phyloP scores from a whole-genome alignment of 2,797 vertebrate genomes.

The Calcarius lapponicus region DNA sequence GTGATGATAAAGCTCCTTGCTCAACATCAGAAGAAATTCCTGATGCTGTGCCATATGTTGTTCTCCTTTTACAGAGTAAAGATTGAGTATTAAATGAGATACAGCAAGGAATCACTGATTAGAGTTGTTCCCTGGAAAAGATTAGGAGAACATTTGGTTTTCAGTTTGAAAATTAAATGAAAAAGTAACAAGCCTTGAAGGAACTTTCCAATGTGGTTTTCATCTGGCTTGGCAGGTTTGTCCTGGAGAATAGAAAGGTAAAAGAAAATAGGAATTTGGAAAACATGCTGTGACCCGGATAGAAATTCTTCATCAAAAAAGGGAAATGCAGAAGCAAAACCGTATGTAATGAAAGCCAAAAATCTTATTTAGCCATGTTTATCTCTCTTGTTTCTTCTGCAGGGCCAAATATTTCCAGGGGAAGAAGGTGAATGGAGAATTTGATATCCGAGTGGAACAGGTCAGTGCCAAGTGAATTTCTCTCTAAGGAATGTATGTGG shows the following conservation, averaged over 20 bases:
- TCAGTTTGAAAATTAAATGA: slow-evolving; percentile 29
- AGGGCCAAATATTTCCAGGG: slow-evolving; percentile 95
- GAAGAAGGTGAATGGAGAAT: slow-evolving; percentile 93
- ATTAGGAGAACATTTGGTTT: slow-evolving; percentile 33
- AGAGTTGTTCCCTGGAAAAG: slow-evolving; percentile 24
- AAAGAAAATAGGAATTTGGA: slow-evolving; percentile 21
- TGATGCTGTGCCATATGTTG: not conserved
- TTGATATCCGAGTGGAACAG: slow-evolving; percentile 96
- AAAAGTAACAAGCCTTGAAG: slow-evolving; percentile 36
- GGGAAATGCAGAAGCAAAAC: slow-evolving; percentile 1
- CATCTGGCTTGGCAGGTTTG: slow-evolving; percentile 39
- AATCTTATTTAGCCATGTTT: not conserved
- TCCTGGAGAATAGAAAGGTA: not conserved
- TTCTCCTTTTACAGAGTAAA: not conserved
- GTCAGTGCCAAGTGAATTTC: slow-evolving; percentile 74
- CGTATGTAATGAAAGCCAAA: not conserved
- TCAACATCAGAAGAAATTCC: not conserved
- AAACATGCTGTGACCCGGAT: not conserved
- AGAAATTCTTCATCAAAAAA: not conserved
- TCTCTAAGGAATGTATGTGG: not conserved
- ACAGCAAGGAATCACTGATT: not conserved
- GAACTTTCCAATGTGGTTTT: slow-evolving; percentile 54
- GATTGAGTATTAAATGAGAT: not conserved
- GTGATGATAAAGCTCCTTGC: not conserved
- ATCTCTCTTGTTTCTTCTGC: slow-evolving; percentile 21